Base-by-base conservation (phyloP, 2,888 invertebrate genomes). In the Tolmerus cingulatus region DNA sequence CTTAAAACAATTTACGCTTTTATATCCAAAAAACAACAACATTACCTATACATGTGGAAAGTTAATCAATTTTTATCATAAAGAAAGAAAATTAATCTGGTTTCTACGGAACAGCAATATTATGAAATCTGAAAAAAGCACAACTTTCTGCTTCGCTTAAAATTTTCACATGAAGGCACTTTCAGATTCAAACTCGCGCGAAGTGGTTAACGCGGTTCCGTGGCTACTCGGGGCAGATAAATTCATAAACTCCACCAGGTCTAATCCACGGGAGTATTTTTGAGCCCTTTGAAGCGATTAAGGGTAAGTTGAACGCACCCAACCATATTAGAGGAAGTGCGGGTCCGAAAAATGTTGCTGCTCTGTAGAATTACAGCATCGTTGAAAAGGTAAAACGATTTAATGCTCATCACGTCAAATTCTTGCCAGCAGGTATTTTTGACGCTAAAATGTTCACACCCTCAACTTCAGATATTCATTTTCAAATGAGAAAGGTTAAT, bases 121-220 rank as follows among this genome's bases (percentile, higher is more conserved):
- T 66, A 23, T 66, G 27, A 66, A 66, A 66, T 66, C 27, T 27
- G 66, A 27, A 66, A 57, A 66, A 27, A 9, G 55, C 55, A 16
- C 46, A 79, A 79, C 16, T 79, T 79, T 79, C 51, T 51, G 79
- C 79, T 79, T n/a, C 51, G 30, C 34, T 79, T 79, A 16, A 51
- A 79, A 46, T 30, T 51, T 79, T 79, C 79, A 30, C 79, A 79
- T 79, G 79, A 79, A 40, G 12, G 8, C 79, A 34, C 79, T 79
- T 46, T 37, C 57, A 9, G 8, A 23, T 57, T 12, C 23, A 27
- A 66, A 66, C 27, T 12, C 23, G 19, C 66, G 66, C 12, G 27
- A 66, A 27, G 23, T 66, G 66, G 23, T 66, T 66, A 66, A 23
- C 27, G 66, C 8, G 66, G 12, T 9, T 19, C 66, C 19, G 9